Evolutionary conservation across 2,113 vertebrate species (phyloP).

Genomic region (Canis aureus): DNA sequence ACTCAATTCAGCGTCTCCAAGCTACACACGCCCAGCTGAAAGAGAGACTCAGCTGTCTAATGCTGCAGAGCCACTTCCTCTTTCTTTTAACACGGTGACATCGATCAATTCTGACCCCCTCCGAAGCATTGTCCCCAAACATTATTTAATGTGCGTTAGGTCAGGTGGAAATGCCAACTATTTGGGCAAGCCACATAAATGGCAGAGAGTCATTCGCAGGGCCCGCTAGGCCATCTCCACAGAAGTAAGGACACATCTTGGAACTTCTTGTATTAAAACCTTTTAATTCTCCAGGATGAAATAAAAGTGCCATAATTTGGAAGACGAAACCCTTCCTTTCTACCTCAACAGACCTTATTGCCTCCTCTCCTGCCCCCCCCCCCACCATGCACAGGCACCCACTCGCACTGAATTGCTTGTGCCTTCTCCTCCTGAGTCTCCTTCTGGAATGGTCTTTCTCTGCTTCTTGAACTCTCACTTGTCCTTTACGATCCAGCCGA

Average conservation of each 20-base stretch:
- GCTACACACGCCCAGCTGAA: background rate
- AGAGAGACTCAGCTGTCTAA: background rate
- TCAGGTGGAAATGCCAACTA: background rate
- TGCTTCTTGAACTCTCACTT: background rate
- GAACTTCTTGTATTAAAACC: background rate
- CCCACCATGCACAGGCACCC: background rate
- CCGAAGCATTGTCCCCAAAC: background rate
- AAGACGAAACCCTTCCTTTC: background rate
- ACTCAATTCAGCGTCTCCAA: background rate
- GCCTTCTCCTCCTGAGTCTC: background rate
- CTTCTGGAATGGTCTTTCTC: background rate
- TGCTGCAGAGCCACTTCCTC: background rate
- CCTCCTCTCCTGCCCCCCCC: fast-evolving
- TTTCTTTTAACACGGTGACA: background rate
- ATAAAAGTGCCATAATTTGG: background rate
- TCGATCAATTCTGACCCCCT: background rate
- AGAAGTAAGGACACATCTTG: background rate
- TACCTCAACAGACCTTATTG: background rate
- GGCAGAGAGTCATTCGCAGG: background rate
- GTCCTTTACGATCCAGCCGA: background rate
- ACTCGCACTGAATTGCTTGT: background rate
- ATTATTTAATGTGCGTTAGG: background rate
- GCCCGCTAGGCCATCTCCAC: background rate
- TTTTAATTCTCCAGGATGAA: background rate
- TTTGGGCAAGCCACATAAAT: background rate